A percentile compares a stretch with the other conserved stretches of the same genome.
phyloP scores from a whole-genome alignment of 2,113 vertebrate genomes.

The Gambusia affinis region DNA sequence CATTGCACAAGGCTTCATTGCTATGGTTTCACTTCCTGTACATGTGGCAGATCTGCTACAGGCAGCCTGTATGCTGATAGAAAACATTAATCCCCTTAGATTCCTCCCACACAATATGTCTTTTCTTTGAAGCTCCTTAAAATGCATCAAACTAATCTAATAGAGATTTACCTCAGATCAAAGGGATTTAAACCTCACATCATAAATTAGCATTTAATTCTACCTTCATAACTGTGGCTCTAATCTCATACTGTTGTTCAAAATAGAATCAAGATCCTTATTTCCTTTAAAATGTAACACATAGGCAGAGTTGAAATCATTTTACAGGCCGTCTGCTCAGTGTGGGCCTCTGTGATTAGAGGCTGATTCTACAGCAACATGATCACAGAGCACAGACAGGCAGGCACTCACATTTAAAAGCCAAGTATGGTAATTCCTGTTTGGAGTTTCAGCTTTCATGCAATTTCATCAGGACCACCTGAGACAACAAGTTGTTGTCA shows the following conservation, averaged over 20 bases:
- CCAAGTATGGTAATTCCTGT: constrained; percentile 18
- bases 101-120: constrained; percentile 37
- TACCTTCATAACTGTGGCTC: neutral
- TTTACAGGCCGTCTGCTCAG: neutral
- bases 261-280: constrained; percentile 1
- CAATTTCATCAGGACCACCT: constrained; percentile 47
- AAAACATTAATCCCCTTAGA: constrained; percentile 25
- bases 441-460: constrained; percentile 29
- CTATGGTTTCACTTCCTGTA: constrained; percentile 77
- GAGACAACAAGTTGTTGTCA: constrained; percentile 33
- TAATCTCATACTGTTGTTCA: constrained; percentile 18
- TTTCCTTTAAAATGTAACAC: constrained; percentile 2
- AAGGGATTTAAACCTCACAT: constrained; percentile 26
- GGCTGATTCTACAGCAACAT: constrained; percentile 24
- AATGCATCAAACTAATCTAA: constrained; percentile 24
- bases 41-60: constrained; percentile 70
- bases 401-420: constrained; percentile 6
- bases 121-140: constrained; percentile 30
- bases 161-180: constrained; percentile 27
- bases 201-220: constrained; percentile 12
- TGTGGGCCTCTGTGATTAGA: constrained; percentile 17
- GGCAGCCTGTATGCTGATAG: constrained; percentile 43
- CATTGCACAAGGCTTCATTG: constrained; percentile 53
- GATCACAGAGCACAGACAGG: constrained; percentile 48
- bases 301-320: neutral